Percentiles rank a stretch among this genome's conserved stretches.
phyloP scores from a whole-genome alignment of 92 coral and sea anemone genomes.

The Porites rus region DNA sequence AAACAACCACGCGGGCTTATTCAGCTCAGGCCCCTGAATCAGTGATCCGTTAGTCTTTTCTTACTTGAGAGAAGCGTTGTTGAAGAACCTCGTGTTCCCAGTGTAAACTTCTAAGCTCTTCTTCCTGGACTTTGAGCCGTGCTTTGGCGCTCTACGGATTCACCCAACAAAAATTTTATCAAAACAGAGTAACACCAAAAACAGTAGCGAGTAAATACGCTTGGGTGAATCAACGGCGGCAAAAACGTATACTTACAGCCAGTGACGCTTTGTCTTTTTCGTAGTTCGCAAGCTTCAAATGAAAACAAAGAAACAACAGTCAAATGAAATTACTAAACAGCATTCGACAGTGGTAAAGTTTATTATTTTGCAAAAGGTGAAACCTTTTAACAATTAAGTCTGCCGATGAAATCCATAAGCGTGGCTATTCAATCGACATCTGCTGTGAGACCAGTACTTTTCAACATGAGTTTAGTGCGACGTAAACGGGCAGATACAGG shows the following conservation, averaged over 20 bases:
- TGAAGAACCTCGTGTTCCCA: slow-evolving; percentile 99
- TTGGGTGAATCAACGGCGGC: background rate
- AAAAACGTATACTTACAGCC: slow-evolving; percentile 79
- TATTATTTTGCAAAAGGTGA: no score
- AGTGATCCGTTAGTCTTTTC: background rate
- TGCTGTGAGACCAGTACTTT: background rate
- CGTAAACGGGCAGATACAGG: no score
- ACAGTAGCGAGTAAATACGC: background rate
- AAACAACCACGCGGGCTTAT: no score
- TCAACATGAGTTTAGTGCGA: no score
- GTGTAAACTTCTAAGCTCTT: slow-evolving; percentile 83
- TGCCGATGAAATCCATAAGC: background rate
- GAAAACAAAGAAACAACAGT: background rate
- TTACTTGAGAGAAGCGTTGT: slow-evolving; percentile 93
- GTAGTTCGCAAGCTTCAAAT: slow-evolving; percentile 93
- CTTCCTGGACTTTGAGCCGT: slow-evolving; percentile 96
- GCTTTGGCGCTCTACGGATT: slow-evolving; percentile 93
- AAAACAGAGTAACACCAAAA: background rate
- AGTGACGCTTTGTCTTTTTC: slow-evolving; percentile 98
- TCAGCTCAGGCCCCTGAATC: no score
- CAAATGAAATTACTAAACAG: background rate
- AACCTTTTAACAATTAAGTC: no score
- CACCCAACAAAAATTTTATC: background rate
- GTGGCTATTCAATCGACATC: background rate
- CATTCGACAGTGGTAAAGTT: background rate